These are phyloP conservation scores for Mycogona germanica DNA, from an alignment of 2,888 invertebrate species.

Conservation along the genomic window DNA sequence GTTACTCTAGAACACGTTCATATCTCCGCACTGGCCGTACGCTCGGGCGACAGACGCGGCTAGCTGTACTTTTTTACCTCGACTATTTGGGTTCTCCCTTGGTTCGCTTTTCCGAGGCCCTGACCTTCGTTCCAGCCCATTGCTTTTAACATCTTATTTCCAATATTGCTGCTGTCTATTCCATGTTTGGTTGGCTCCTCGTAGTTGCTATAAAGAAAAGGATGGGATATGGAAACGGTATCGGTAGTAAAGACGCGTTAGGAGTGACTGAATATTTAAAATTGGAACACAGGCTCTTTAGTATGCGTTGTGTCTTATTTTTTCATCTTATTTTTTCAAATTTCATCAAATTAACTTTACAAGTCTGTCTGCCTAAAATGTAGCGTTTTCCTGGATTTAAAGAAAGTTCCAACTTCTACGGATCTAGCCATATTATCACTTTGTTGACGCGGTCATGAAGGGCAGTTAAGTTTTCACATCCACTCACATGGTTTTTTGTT, in stretches of 20 bases:
- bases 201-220: slow-evolving; percentile 26
- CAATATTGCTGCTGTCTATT: slow-evolving; percentile 79
- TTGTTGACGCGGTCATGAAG: too few relatives aligned
- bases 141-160: slow-evolving; percentile 87
- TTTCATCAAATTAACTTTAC: not conserved
- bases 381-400: not conserved
- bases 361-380: not conserved
- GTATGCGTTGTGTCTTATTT: too few relatives aligned
- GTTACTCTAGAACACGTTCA: too few relatives aligned
- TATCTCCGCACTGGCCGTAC: not conserved
- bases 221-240: not conserved
- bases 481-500: slow-evolving; percentile 20
- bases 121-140: slow-evolving; percentile 99
- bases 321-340: too few relatives aligned
- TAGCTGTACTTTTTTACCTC: slow-evolving; percentile 48
- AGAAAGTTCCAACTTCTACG: not conserved
- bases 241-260: not conserved
- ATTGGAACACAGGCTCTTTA: too few relatives aligned
- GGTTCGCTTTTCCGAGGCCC: slow-evolving; percentile 85
- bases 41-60: not conserved
- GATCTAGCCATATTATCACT: not conserved
- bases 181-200: slow-evolving; percentile 49
- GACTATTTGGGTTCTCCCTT: slow-evolving; percentile 85
- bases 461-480: not conserved
- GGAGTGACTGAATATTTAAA: too few relatives aligned